Conservation (phyloP, 1,140 invertebrate species). For the Zeugodacus cucurbitae region DNA sequence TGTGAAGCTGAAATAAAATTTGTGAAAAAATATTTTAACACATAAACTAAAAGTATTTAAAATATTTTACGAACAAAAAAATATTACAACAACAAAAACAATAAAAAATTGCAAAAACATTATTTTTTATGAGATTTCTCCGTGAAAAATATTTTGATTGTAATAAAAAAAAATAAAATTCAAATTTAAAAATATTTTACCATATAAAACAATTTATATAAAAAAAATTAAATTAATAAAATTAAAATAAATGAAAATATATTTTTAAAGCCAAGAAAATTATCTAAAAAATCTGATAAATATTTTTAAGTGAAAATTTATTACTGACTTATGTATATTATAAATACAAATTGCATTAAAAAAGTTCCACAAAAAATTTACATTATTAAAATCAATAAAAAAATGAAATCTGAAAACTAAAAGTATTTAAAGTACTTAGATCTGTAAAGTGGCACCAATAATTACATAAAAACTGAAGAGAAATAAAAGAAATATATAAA, state of each 20-base stretch:
- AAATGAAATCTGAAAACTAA: no score
- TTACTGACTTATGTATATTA: no score
- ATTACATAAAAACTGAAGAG: no score
- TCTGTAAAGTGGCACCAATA: no score
- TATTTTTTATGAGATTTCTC: no score
- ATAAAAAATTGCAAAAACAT: not conserved
- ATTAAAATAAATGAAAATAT: not conserved
- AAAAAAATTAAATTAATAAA: not conserved
- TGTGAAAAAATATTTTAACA: not conserved
- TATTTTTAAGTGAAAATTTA: not conserved
- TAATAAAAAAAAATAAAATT: no score
- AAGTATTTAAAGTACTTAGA: no score
- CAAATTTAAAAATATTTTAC: no score
- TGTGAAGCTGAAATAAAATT: not conserved
- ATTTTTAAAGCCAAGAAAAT: not conserved
- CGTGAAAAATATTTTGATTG: no score
- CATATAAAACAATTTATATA: no score
- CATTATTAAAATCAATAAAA: no score
- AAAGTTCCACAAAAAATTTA: not conserved
- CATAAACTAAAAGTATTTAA: not conserved
- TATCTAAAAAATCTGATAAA: not conserved
- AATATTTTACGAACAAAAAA: not conserved
- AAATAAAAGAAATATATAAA: no score
- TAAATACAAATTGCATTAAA: not conserved
- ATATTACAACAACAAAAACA: not conserved